Percentiles rank a stretch among this genome's conserved stretches.
These are phyloP conservation scores for Sylvia borin DNA, from an alignment of 2,797 vertebrate species.

Conservation along the genomic window DNA sequence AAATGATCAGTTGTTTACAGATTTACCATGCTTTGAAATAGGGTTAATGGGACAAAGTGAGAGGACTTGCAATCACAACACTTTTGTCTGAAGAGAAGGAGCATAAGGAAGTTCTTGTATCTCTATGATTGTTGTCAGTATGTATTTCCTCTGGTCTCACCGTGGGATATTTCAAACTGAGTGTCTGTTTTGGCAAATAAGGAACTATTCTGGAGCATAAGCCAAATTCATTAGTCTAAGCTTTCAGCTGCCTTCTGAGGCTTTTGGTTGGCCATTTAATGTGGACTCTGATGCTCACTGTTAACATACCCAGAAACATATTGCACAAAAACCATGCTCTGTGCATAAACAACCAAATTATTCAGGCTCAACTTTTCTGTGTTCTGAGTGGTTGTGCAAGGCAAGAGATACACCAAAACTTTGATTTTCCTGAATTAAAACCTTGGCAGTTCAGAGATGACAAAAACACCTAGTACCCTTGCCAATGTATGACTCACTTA, in stretches of 20 bases:
- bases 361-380: not conserved
- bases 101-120: not conserved
- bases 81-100: not conserved
- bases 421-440: not conserved
- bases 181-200: not conserved
- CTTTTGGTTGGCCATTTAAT: not conserved
- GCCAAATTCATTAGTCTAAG: not conserved
- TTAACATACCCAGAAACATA: not conserved
- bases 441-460: not conserved
- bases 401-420: not conserved
- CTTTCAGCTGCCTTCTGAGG: not conserved
- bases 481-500: not conserved
- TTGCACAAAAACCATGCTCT: not conserved
- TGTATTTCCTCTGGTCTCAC: not conserved
- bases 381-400: not conserved
- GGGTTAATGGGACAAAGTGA: not conserved
- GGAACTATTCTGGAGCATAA: not conserved
- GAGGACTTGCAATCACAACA: not conserved
- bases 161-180: not conserved
- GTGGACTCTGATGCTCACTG: not conserved
- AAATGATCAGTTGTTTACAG: not conserved
- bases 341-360: not conserved
- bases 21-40: not conserved
- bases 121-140: not conserved
- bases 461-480: not conserved